Evolutionary conservation across 2,113 vertebrate species (phyloP).

Genomic region (Dryoscopus gambensis): DNA sequence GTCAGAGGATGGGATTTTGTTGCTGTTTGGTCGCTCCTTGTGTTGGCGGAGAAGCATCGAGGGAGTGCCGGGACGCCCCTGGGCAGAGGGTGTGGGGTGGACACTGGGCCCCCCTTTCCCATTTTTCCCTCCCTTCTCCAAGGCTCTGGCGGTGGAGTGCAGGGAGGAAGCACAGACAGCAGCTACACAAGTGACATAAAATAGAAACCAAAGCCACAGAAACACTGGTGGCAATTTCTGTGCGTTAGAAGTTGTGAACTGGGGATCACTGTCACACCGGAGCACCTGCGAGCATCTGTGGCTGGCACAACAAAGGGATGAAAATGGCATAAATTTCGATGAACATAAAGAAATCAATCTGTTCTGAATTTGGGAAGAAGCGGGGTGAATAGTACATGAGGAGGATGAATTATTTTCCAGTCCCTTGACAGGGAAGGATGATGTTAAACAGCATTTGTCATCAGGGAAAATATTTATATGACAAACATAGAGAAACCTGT

Average conservation of each 20-base stretch:
- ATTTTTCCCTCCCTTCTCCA: neutral
- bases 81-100: neutral
- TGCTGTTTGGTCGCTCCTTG: neutral
- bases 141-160: too few species aligned
- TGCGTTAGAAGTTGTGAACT: neutral
- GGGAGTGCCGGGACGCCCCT: neutral
- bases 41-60: neutral
- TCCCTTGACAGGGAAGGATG: neutral
- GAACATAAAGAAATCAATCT: neutral
- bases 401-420: neutral
- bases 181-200: neutral
- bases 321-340: neutral
- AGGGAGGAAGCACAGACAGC: neutral
- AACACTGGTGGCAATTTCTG: neutral
- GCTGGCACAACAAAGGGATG: conserved; percentile 14
- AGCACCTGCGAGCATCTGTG: neutral
- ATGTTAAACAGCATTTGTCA: neutral
- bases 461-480: neutral
- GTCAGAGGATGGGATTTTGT: neutral
- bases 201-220: neutral
- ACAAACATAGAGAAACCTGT: neutral
- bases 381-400: neutral
- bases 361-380: neutral
- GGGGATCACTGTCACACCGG: neutral
- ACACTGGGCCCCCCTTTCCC: neutral